phyloP scores from a whole-genome alignment of 2,888 invertebrate genomes.

The Rambutsinella grinnellia region DNA sequence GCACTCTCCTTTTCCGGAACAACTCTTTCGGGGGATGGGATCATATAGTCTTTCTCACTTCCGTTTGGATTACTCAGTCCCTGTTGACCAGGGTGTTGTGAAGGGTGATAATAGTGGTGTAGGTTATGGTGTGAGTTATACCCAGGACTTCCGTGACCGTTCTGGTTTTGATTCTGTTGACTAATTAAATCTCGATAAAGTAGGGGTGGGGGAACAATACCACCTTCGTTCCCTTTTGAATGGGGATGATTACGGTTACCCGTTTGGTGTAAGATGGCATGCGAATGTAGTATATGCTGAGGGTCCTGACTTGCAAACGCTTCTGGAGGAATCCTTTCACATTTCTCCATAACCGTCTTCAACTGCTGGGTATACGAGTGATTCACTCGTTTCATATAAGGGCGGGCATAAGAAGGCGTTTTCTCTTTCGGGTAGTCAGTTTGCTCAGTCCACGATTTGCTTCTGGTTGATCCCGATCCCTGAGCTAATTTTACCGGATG shows the following conservation, averaged over 20 bases:
- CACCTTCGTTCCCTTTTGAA: constrained; percentile 34
- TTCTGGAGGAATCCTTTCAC: constrained; percentile 74
- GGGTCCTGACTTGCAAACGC: constrained; percentile 53
- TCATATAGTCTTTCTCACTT: constrained; percentile 75
- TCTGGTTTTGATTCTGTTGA: constrained; percentile 66
- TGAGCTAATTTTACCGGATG: constrained; percentile 34
- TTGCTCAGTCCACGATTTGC: constrained; percentile 80
- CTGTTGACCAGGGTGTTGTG: constrained; percentile 15
- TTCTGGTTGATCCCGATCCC: constrained; percentile 73
- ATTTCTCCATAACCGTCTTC: constrained; percentile 79
- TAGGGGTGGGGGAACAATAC: constrained; percentile 65
- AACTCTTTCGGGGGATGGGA: constrained; percentile 80
- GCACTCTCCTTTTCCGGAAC: constrained; percentile 49
- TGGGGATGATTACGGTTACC: constrained; percentile 30
- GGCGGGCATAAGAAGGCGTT: constrained; percentile 74
- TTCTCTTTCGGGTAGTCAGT: constrained; percentile 80
- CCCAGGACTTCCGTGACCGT: constrained; percentile 25
- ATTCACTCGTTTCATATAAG: constrained; percentile 76
- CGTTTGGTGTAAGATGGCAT: constrained; percentile 1
- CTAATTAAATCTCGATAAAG: constrained; percentile 70
- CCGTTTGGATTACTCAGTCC: background rate
- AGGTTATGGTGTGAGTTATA: constrained; percentile 31
- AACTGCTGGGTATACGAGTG: constrained; percentile 76
- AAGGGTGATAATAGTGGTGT: constrained; percentile 30
- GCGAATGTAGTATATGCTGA: constrained; percentile 24